Evolutionary conservation across 2,888 invertebrate genomes (phyloP).

Genomic region (Lordiphosa andalusiaca): DNA sequence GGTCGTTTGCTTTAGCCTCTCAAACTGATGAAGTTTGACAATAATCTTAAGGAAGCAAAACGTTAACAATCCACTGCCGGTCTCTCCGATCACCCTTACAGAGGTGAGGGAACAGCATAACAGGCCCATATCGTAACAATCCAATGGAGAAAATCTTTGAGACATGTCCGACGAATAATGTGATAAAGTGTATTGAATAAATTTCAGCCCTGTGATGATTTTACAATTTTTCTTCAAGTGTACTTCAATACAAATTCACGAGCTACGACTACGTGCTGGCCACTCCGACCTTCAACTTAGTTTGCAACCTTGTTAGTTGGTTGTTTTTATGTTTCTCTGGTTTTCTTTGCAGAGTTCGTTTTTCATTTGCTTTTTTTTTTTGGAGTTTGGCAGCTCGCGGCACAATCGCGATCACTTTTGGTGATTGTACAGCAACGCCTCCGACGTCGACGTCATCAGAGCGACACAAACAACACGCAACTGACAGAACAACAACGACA

Average conservation of each 20-base stretch:
- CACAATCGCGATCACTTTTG: constrained; percentile 70
- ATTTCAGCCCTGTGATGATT: too few species aligned
- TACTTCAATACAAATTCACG: not conserved
- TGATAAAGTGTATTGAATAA: too few species aligned
- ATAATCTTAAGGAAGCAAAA: too few species aligned
- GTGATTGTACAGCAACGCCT: constrained; percentile 73
- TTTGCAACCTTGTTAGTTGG: constrained; percentile 69
- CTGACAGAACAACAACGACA: constrained; percentile 34
- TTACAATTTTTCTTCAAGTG: too few species aligned
- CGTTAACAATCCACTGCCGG: too few species aligned
- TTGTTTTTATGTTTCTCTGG: constrained; percentile 35
- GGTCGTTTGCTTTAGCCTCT: too few species aligned
- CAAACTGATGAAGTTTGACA: too few species aligned
- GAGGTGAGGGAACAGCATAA: too few species aligned
- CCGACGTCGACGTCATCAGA: constrained; percentile 55
- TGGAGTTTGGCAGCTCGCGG: constrained; percentile 52
- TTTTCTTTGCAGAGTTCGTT: constrained; percentile 22
- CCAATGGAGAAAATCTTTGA: too few species aligned
- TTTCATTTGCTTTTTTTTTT: constrained; percentile 37
- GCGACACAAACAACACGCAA: constrained; percentile 43
- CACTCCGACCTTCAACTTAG: constrained; percentile 66
- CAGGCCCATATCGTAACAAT: too few species aligned
- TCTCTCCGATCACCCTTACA: too few species aligned
- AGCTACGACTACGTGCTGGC: constrained; percentile 31
- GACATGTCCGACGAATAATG: too few species aligned